phyloP scores from a whole-genome alignment of 92 coral and sea anemone species.

The Galaxea fascicularis region DNA sequence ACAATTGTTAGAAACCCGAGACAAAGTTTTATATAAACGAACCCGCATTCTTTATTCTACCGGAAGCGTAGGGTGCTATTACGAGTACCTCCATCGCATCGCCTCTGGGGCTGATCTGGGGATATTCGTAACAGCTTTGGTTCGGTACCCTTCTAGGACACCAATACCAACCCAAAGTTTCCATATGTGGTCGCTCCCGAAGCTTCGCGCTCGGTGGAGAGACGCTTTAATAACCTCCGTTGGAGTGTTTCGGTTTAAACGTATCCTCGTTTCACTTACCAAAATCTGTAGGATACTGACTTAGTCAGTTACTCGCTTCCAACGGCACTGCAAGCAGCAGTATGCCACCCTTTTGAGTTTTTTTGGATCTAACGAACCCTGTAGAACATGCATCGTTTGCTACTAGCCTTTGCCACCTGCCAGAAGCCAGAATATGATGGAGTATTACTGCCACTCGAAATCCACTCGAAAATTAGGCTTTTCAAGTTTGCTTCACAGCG shows the following conservation, averaged over 20 bases:
- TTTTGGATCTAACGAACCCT: neutral
- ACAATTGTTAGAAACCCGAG: slow-evolving; percentile 1
- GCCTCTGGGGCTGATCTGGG: slow-evolving; percentile 59
- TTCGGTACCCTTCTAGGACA: slow-evolving; percentile 57
- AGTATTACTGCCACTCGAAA: too few species aligned
- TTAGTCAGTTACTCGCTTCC: slow-evolving; percentile 72
- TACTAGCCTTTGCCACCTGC: too few species aligned
- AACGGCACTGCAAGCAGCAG: slow-evolving; percentile 80
- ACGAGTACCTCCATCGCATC: slow-evolving; percentile 50
- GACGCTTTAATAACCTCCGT: slow-evolving; percentile 40
- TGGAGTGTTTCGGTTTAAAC: slow-evolving; percentile 64
- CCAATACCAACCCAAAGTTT: slow-evolving; percentile 58
- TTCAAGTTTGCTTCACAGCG: too few species aligned
- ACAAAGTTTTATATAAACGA: neutral
- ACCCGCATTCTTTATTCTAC: neutral
- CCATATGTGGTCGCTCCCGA: slow-evolving; percentile 47
- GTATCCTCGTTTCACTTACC: slow-evolving; percentile 56
- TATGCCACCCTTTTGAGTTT: slow-evolving; percentile 73
- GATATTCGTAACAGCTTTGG: slow-evolving; percentile 59
- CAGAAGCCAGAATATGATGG: too few species aligned
- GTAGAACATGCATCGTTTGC: too few species aligned
- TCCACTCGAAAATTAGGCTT: too few species aligned
- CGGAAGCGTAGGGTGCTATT: slow-evolving; percentile 47
- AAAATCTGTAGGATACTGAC: slow-evolving; percentile 53
- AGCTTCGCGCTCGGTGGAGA: slow-evolving; percentile 60